Percentiles rank a stretch among this genome's conserved stretches.
Evolutionary conservation across 2,888 invertebrate species (phyloP).

Genomic region (Leptopilina syphax): DNA sequence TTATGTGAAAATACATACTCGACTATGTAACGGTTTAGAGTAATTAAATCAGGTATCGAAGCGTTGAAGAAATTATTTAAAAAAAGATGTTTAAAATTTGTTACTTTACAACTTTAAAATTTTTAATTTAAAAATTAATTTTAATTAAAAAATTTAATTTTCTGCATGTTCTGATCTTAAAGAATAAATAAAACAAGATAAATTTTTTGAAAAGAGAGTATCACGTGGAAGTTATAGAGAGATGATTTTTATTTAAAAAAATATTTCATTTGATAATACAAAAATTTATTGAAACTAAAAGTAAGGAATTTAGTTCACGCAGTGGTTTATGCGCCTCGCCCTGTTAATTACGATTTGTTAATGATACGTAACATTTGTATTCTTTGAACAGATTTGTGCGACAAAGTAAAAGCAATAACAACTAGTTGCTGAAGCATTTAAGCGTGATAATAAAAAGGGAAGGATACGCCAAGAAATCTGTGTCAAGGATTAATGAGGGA

Average conservation of each 20-base stretch:
- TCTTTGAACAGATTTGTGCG: slow-evolving; percentile 24
- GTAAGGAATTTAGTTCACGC: slow-evolving; percentile 8
- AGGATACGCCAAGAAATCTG: slow-evolving; percentile 27
- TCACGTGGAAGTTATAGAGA: too few relatives aligned
- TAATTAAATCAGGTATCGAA: not conserved
- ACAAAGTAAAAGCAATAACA: slow-evolving; percentile 35
- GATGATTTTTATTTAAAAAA: too few relatives aligned
- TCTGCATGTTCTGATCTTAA: too few relatives aligned
- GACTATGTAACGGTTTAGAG: not conserved
- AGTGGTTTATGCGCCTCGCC: slow-evolving; percentile 23
- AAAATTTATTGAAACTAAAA: not conserved
- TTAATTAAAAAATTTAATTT: too few relatives aligned
- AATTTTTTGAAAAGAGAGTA: too few relatives aligned
- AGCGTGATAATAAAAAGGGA: slow-evolving; percentile 9
- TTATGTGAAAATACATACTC: not conserved
- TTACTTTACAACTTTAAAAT: too few relatives aligned
- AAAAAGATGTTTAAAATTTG: too few relatives aligned
- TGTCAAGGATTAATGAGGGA: slow-evolving; percentile 31
- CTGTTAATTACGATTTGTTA: slow-evolving; percentile 32
- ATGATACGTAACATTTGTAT: slow-evolving; percentile 30
- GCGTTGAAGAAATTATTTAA: not conserved
- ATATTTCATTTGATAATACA: not conserved
- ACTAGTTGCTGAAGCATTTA: slow-evolving; percentile 27
- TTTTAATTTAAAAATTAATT: too few relatives aligned
- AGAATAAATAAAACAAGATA: too few relatives aligned